Evolutionary conservation across 2,113 vertebrate species (phyloP).

Genomic region (Phylloscopus whistleri): DNA sequence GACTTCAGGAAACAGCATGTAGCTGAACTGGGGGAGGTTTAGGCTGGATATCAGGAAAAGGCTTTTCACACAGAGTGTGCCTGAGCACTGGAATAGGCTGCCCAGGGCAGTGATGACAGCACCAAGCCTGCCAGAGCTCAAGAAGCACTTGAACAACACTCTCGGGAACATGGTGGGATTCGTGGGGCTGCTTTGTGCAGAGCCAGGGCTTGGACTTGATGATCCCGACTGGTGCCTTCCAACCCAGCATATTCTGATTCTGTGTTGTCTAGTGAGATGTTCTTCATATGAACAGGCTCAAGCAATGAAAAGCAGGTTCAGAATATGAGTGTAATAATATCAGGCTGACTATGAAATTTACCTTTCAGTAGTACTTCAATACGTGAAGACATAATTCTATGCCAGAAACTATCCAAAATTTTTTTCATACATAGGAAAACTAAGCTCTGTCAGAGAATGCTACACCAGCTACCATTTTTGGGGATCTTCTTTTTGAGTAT

Average conservation of each 20-base stretch:
- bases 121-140: neutral
- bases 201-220: fast-evolving
- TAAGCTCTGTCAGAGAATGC: neutral
- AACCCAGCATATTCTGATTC: neutral
- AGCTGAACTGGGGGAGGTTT: neutral
- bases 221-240: neutral
- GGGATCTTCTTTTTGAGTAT: neutral
- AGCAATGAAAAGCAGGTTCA: neutral
- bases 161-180: neutral
- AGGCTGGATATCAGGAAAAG: neutral
- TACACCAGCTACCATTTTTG: neutral
- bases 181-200: neutral
- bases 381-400: neutral
- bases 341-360: neutral
- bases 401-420: neutral
- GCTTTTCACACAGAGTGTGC: neutral
- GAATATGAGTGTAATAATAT: neutral
- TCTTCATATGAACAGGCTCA: neutral
- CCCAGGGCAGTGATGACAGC: neutral
- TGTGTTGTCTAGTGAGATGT: neutral
- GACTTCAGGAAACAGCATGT: neutral
- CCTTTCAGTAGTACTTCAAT: neutral
- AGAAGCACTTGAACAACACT: neutral
- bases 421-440: neutral
- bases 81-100: neutral